Conservation (phyloP, 2,113 vertebrate species). For the Chamaetylas fuelleborni region DNA sequence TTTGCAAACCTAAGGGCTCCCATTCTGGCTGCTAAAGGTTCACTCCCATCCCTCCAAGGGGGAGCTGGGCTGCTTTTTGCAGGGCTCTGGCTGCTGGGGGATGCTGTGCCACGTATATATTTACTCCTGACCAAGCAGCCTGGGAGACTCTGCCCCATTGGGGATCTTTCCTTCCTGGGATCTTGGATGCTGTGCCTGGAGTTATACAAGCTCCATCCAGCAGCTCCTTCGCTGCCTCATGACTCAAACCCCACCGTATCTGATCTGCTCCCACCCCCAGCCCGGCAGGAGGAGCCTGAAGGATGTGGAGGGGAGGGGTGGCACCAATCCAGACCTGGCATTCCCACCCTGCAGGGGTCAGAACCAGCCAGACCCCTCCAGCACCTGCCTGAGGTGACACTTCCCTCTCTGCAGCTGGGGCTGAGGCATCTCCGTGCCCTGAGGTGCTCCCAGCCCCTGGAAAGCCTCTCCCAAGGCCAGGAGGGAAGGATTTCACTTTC, state of each 20-base stretch:
- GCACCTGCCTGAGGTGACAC: neutral
- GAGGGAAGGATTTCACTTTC: neutral
- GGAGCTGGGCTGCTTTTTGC: neutral
- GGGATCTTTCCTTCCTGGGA: neutral
- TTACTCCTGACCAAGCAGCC: neutral
- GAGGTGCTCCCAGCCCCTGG: neutral
- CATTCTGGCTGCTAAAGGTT: neutral
- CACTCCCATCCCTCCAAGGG: neutral
- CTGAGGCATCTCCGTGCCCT: neutral
- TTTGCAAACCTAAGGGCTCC: fast-evolving
- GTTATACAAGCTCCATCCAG: neutral
- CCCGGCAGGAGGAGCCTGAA: neutral
- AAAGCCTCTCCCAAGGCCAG: neutral
- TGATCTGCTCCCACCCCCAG: neutral
- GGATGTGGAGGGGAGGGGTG: neutral
- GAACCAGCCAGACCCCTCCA: neutral
- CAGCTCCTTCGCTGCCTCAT: neutral
- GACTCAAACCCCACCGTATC: neutral
- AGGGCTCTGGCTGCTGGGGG: neutral
- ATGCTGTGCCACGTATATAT: neutral
- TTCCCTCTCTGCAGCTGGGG: neutral
- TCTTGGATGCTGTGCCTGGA: neutral
- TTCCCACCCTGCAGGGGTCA: neutral
- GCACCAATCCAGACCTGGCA: neutral
- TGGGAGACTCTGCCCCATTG: neutral